Base-by-base conservation (phyloP, 35 echinoderm and acorn worm species). In the Apostichopus californicus region DNA sequence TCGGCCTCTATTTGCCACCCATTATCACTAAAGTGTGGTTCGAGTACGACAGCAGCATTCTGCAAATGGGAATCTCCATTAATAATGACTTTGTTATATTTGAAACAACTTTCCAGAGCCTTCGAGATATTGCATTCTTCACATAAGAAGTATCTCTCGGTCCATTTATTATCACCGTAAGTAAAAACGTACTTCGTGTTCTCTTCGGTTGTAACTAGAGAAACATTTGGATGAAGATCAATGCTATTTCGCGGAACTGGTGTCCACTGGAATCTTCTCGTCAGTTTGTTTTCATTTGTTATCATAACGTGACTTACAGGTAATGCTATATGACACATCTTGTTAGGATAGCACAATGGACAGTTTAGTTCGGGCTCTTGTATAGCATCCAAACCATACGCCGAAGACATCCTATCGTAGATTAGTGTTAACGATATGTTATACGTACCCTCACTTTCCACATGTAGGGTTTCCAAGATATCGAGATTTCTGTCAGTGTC, bases 61-160 rank as follows among this genome's bases (percentile, higher is more conserved):
- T 24, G 56, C 12, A 66, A 10, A 64, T 87, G 83, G 11, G 83
- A 87, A 25, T 87, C 83, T n/a, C 83, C 83, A 22, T 21, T 10
- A 21, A 87, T 17, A 61, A 24, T 1, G 8, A 87, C 15, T 61
- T 57, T 87, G 4, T 66, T 58, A 1, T 58, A 9, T 26, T 63
- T 18, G n/a, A 61, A 22, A 87, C 83, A 87, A 13, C 58, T 53
- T 14, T 87, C 52, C 57, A 87, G 78, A 81, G 13, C 5, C 9
- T 11, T 53, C 52, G 78, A 14, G 3, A 54, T 53, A 8, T 28
- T 5, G 9, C 78, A 81, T 81, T 15, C 15, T 54, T 28, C 22
- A 53, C 78, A 81, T 5, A 81, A 28, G 17, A 81, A 81, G 53
- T 81, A 81, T 54, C 12, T 60, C 11, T 60, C 58, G 6, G 6